Conservation (phyloP, 2,797 vertebrate species). For the Crenichthys baileyi region DNA sequence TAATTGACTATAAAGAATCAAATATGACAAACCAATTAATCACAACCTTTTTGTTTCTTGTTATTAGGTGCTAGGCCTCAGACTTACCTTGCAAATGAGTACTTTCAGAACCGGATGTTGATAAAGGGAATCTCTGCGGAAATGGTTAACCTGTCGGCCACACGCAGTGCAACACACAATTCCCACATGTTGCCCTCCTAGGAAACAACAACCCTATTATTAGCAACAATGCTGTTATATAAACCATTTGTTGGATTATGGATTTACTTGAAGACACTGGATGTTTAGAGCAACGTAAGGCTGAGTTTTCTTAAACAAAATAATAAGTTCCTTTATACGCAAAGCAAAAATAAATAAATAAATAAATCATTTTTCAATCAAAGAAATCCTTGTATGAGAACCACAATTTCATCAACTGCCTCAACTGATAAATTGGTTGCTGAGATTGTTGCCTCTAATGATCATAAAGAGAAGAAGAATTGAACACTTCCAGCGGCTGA, state of each 20-base stretch:
- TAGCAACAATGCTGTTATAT: conserved; percentile 9
- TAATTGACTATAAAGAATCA: not conserved
- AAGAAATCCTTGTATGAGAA: not conserved
- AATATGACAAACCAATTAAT: not conserved
- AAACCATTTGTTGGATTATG: not conserved
- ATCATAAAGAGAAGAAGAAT: not conserved
- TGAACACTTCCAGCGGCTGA: conserved; percentile 59
- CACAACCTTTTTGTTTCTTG: not conserved
- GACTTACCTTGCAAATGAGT: conserved; percentile 95
- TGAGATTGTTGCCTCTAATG: not conserved
- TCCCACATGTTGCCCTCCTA: conserved; percentile 87
- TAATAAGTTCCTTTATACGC: conserved; percentile 2
- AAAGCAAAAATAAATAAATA: not conserved
- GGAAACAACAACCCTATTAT: conserved; percentile 39
- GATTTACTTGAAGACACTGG: not conserved
- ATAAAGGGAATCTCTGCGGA: conserved; percentile 94
- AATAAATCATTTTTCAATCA: not conserved
- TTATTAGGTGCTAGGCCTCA: not conserved
- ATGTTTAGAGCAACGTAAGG: not conserved
- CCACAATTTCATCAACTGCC: not conserved
- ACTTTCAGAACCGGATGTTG: conserved; percentile 96
- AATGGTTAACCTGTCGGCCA: conserved; percentile 97
- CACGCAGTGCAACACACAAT: conserved; percentile 97
- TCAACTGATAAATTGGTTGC: not conserved
- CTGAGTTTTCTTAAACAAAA: conserved; percentile 8